These are phyloP conservation scores for Excalfactoria chinensis DNA, from an alignment of 2,113 vertebrate genomes.

Conservation along the genomic window DNA sequence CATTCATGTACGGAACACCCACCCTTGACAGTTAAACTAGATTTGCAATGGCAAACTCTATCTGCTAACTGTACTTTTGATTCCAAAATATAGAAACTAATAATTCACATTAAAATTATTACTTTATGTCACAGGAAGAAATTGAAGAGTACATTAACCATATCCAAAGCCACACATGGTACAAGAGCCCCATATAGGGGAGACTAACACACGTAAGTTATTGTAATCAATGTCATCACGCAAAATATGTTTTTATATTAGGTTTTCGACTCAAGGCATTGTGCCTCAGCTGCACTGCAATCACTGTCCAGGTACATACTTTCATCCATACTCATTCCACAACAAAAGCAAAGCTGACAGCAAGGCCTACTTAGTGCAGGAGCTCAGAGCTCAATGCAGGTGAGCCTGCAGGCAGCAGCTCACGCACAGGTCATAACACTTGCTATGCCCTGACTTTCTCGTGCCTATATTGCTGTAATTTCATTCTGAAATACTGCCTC, in stretches of 20 bases:
- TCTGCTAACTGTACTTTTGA: background rate
- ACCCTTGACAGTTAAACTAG: background rate
- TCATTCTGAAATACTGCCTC: background rate
- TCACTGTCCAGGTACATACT: background rate
- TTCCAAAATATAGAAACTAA: background rate
- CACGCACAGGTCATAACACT: background rate
- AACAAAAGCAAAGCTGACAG: background rate
- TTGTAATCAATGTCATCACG: background rate
- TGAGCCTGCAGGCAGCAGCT: fast-evolving
- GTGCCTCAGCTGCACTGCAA: background rate
- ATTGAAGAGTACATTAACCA: background rate
- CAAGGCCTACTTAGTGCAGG: background rate
- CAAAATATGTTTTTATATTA: background rate
- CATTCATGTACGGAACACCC: background rate
- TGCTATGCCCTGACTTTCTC: background rate
- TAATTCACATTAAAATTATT: background rate
- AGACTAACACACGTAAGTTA: background rate
- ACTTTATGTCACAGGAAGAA: background rate
- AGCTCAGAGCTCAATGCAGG: fast-evolving
- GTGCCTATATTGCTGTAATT: fast-evolving
- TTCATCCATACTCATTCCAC: background rate
- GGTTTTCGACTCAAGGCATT: background rate
- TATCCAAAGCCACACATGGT: background rate
- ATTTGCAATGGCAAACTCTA: background rate
- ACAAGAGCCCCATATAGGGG: background rate